These are phyloP conservation scores for Pemphredon lugubris DNA, from an alignment of 2,888 invertebrate genomes.

Conservation along the genomic window DNA sequence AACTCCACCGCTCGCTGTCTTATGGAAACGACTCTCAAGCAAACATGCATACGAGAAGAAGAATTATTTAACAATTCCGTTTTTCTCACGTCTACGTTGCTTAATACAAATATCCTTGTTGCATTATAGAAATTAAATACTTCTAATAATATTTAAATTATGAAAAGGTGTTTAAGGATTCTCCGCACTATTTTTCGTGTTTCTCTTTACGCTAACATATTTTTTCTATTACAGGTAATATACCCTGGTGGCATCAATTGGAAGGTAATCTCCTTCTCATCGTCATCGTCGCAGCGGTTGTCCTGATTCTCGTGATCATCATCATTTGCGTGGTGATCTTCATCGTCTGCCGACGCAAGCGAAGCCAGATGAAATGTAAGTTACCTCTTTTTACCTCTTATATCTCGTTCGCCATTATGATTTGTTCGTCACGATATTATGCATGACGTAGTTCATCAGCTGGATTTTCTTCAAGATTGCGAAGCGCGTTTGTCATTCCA, in stretches of 20 bases:
- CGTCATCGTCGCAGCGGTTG: slow-evolving; percentile 86
- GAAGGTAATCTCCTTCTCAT: slow-evolving; percentile 91
- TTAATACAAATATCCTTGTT: too few relatives aligned
- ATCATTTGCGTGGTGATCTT: slow-evolving; percentile 92
- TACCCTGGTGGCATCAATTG: slow-evolving; percentile 90
- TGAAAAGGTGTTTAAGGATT: background rate
- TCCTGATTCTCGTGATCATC: slow-evolving; percentile 87
- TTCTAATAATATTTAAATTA: background rate
- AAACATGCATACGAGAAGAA: too few relatives aligned
- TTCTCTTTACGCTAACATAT: background rate
- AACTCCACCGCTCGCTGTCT: background rate
- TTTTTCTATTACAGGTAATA: slow-evolving; percentile 85
- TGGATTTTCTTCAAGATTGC: slow-evolving; percentile 35
- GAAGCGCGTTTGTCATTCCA: too few relatives aligned
- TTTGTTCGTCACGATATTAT: slow-evolving; percentile 43
- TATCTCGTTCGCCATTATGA: slow-evolving; percentile 28
- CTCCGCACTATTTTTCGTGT: background rate
- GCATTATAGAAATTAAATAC: background rate
- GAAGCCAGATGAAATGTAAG: slow-evolving; percentile 92
- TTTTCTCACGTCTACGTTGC: too few relatives aligned
- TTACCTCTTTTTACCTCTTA: slow-evolving; percentile 69
- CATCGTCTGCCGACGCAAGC: slow-evolving; percentile 91
- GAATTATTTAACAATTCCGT: too few relatives aligned
- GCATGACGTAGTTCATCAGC: slow-evolving; percentile 47
- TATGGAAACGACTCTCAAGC: too few relatives aligned